Percentiles rank a stretch among this genome's conserved stretches.
Conservation (phyloP, 2,113 vertebrate genomes). For the Miniopterus natalensis region DNA sequence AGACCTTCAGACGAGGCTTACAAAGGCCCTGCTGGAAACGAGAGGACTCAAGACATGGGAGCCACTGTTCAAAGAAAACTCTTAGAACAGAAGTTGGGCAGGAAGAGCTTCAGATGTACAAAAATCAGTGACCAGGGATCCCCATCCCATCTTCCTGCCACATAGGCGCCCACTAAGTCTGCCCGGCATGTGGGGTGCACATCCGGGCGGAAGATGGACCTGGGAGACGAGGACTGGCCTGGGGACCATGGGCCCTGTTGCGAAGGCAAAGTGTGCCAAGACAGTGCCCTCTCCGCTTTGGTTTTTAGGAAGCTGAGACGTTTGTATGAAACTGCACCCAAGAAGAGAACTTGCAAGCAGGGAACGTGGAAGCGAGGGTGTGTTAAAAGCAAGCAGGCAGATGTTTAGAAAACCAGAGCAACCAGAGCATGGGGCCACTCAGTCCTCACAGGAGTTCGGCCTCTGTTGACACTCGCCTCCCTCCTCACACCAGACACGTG, state of each 20-base stretch:
- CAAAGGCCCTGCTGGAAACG: neutral
- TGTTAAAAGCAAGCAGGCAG: neutral
- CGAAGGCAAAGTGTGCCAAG: neutral
- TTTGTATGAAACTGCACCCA: neutral
- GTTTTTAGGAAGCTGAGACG: neutral
- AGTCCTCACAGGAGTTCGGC: neutral
- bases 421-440: neutral
- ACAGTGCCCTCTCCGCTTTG: neutral
- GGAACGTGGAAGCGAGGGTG: neutral
- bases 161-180: neutral
- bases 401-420: neutral
- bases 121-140: neutral
- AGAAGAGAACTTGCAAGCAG: neutral
- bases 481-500: neutral
- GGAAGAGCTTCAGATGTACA: neutral
- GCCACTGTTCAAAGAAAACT: neutral
- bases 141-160: neutral
- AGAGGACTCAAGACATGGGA: neutral
- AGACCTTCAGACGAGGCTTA: neutral
- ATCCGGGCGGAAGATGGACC: neutral
- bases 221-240: neutral
- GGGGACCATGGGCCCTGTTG: too few relatives aligned
- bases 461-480: neutral
- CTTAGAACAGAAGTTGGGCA: neutral
- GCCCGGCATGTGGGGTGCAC: too few relatives aligned